phyloP scores from a whole-genome alignment of 2,113 vertebrate species.

The Cavia aperea region DNA sequence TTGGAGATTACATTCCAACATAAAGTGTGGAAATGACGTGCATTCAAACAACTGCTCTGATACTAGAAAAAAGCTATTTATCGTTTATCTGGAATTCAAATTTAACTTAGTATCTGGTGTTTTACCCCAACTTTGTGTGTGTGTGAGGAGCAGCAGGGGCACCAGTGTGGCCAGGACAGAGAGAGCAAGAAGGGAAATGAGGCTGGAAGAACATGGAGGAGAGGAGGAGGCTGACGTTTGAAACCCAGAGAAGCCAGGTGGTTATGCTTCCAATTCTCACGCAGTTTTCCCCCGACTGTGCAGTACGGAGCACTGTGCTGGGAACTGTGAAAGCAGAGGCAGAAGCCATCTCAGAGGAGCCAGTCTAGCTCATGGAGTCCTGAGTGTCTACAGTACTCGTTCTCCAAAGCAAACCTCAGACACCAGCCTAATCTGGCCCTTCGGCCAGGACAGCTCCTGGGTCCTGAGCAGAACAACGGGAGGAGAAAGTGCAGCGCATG shows the following conservation, averaged over 20 bases:
- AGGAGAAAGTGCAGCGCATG: background rate
- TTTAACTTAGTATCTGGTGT: background rate
- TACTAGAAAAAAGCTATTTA: background rate
- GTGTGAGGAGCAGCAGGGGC: background rate
- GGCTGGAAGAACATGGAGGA: background rate
- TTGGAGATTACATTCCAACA: background rate
- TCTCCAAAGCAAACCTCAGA: background rate
- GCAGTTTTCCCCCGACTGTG: background rate
- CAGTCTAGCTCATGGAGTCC: background rate
- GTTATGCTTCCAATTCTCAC: background rate
- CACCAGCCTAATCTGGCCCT: background rate
- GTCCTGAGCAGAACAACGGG: background rate
- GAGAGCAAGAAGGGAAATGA: background rate
- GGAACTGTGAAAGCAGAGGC: background rate
- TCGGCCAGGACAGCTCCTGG: background rate
- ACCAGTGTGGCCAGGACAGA: background rate
- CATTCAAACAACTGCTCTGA: background rate
- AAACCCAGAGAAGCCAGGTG: background rate
- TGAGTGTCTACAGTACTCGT: background rate
- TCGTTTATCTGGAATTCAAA: background rate
- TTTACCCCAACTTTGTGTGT: background rate
- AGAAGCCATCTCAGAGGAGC: rapidly evolving
- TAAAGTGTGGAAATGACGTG: background rate
- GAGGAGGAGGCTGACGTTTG: background rate
- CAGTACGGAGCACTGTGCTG: background rate